Percentiles rank a stretch among this genome's conserved stretches.
Conservation (phyloP, 2,888 invertebrate species). For the Sepiola atlantica region DNA sequence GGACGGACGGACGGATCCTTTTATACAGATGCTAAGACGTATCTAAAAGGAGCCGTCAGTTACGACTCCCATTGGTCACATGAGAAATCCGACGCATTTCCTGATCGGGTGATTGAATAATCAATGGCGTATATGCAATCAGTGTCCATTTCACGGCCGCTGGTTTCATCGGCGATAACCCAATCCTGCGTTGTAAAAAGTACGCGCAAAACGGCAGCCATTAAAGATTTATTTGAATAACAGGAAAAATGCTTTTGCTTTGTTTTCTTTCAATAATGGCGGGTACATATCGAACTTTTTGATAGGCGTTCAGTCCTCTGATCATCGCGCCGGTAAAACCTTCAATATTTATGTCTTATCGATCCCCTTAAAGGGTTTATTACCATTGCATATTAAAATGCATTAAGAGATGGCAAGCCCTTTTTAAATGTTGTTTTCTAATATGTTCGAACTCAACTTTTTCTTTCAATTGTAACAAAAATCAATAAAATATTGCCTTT, state of each 20-base stretch:
- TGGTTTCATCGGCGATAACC: not conserved
- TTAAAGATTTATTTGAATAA: not conserved
- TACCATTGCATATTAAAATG: not conserved
- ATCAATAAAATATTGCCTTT: too few species aligned
- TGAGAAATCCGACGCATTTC: not conserved
- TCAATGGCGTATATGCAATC: not conserved
- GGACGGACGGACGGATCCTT: too few species aligned
- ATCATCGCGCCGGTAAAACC: not conserved
- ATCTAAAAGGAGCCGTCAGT: not conserved
- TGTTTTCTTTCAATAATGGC: not conserved
- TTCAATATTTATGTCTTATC: not conserved
- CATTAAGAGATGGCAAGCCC: not conserved
- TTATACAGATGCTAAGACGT: too few species aligned
- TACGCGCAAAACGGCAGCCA: not conserved
- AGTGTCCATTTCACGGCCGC: not conserved
- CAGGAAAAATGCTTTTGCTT: not conserved
- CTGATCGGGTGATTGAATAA: not conserved
- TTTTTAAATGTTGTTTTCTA: not conserved
- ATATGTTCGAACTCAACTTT: too few species aligned
- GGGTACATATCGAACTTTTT: not conserved
- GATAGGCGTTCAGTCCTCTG: not conserved
- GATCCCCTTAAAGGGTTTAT: not conserved
- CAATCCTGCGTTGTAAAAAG: not conserved
- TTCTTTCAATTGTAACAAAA: too few species aligned
- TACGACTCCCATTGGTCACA: not conserved